Evolutionary conservation across 1,140 invertebrate species (phyloP).

Genomic region (Danaus melanippus): DNA sequence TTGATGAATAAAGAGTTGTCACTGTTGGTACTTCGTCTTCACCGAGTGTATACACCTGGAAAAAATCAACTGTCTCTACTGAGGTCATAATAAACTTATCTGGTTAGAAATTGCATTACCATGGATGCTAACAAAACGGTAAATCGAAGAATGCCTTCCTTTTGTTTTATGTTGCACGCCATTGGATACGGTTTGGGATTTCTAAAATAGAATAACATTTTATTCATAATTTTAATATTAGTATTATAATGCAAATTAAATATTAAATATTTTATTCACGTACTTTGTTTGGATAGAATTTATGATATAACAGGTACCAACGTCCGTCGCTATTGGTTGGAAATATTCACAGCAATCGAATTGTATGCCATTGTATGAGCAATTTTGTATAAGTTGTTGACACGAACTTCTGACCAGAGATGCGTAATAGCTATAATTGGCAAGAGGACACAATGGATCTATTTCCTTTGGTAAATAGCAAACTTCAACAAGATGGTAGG

Average conservation of each 20-base stretch:
- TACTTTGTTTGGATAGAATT: constrained; percentile 76
- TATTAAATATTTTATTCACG: not conserved
- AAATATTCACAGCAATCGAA: constrained; percentile 81
- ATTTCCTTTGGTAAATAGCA: constrained; percentile 67
- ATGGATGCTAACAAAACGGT: constrained; percentile 69
- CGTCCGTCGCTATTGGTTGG: constrained; percentile 75
- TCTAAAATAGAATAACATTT: constrained; percentile 24
- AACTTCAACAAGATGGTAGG: constrained; percentile 74
- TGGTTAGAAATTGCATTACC: constrained; percentile 38
- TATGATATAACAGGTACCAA: constrained; percentile 77
- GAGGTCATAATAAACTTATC: no score
- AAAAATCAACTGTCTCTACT: constrained; percentile 5
- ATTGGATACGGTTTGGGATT: constrained; percentile 50
- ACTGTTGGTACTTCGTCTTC: constrained; percentile 76
- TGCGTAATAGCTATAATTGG: constrained; percentile 74
- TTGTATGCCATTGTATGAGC: constrained; percentile 74
- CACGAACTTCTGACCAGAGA: constrained; percentile 74
- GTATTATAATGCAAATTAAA: not conserved
- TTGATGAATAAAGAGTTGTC: constrained; percentile 73
- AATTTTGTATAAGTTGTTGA: constrained; percentile 69
- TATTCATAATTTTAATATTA: no score
- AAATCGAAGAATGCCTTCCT: constrained; percentile 71
- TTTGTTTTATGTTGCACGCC: constrained; percentile 66
- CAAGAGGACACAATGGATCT: constrained; percentile 44
- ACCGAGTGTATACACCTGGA: constrained; percentile 74